Evolutionary conservation across 2,113 vertebrate species (phyloP), one percentile per base, ranked within the genome.

Genomic region (Neogobius melanostomus): DNA sequence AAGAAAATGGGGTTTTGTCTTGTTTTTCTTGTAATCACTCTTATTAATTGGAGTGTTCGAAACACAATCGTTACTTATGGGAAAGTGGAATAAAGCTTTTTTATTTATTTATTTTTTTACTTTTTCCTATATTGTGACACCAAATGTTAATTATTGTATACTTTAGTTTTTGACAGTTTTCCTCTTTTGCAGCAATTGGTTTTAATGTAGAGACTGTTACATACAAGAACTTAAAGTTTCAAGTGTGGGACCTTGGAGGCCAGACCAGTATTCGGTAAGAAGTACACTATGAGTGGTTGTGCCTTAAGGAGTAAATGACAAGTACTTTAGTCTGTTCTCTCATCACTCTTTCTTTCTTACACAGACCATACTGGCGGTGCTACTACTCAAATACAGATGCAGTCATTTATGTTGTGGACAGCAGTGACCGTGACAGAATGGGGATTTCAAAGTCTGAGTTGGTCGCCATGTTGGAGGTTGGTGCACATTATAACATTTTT

Each of bases 331-430:
- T 15, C 12, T 61, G 42, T 42, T n/a, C 14, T 42, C 9, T 65
- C 15, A 48, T 6, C 52, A 49, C 45, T 11, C 5, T 10, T 21
- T 45, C 28, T 6, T 62, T 49, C 56, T n/a, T 80, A 21, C 64
- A 70, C 64, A 99, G 98, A 80, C 98, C 98, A 0, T 99, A 99
- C 48, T 99, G 97, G 98, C 88, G 98, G 48, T 99, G 98, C 82
- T 99, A 99, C 69, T 99, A 99, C 77, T 99, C 98, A 11, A 99
- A 99, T 87, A 99, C 98, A 15, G 98, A 99, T 0, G 98, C 97
- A 0, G 95, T 99, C 62, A 99, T 99, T 82, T 99, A 99, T 3
- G 98, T 99, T 0, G 98, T 99, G 9, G 98, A 99, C 93, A 99
- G 97, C 90, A 98, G 96, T 61, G 98, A 99, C 86, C 90, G 96